These are phyloP conservation scores for Aphidius gifuensis DNA, from an alignment of 1,140 invertebrate species.

Conservation along the genomic window DNA sequence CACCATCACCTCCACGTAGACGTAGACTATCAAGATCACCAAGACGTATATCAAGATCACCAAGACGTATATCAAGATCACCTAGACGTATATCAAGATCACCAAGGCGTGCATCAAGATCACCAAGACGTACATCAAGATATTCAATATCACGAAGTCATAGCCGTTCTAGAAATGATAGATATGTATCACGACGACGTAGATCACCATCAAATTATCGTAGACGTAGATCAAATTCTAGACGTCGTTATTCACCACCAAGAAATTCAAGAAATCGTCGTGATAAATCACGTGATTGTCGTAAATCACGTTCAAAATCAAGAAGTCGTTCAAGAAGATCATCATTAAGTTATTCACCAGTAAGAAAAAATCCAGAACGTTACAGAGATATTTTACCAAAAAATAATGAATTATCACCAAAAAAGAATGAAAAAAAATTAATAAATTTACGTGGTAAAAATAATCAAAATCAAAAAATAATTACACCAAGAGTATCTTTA, in stretches of 20 bases:
- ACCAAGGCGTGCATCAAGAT: slow-evolving; percentile 35
- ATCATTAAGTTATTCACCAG: slow-evolving; percentile 65
- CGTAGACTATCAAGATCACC: slow-evolving; percentile 40
- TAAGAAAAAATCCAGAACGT: slow-evolving; percentile 61
- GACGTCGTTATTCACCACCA: slow-evolving; percentile 15
- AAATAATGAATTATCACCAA: slow-evolving; percentile 26
- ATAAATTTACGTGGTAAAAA: slow-evolving; percentile 17
- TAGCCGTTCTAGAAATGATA: slow-evolving; percentile 38
- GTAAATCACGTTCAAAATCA: slow-evolving; percentile 20
- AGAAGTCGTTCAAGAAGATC: slow-evolving; percentile 53
- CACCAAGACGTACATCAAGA: slow-evolving; percentile 36
- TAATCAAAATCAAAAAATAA: slow-evolving; percentile 46
- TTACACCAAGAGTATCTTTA: slow-evolving; percentile 57
- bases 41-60: slow-evolving; percentile 41
- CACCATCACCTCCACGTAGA: slow-evolving; percentile 41
- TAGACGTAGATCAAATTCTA: slow-evolving; percentile 33
- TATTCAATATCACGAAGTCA: slow-evolving; percentile 43
- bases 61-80: slow-evolving; percentile 38
- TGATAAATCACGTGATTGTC: slow-evolving; percentile 36
- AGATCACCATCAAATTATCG: slow-evolving; percentile 27
- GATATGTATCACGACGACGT: slow-evolving; percentile 29
- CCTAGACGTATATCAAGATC: slow-evolving; percentile 37
- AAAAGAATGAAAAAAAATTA: slow-evolving; percentile 22
- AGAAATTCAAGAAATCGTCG: slow-evolving; percentile 30
- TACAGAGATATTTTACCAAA: slow-evolving; percentile 60